A percentile compares a stretch with the other conserved stretches of the same genome.
These are phyloP conservation scores for Ashinkailepas kermadecensis DNA, from an alignment of 2,888 invertebrate genomes.

Conservation along the genomic window DNA sequence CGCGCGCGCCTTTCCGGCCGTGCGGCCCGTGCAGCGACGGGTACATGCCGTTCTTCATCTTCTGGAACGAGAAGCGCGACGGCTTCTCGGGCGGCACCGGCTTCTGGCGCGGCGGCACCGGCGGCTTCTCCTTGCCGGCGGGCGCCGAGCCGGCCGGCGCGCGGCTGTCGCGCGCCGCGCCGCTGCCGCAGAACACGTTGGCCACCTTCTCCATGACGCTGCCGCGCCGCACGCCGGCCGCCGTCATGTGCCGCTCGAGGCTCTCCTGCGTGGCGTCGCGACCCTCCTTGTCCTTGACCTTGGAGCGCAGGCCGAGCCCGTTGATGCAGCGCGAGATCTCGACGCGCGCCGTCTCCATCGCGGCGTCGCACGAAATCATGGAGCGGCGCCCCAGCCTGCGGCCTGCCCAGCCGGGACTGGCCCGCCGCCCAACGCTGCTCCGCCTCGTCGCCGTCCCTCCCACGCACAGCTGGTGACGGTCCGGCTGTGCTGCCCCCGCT, in stretches of 20 bases:
- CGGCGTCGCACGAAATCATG: constrained; percentile 54
- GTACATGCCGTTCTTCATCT: constrained; percentile 31
- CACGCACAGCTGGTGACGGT: too few species aligned
- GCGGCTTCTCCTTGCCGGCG: neutral
- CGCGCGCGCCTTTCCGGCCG: constrained; percentile 48
- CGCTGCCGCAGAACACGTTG: constrained; percentile 72
- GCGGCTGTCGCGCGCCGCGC: constrained; percentile 39
- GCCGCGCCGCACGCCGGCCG: constrained; percentile 43
- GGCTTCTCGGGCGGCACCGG: constrained; percentile 34
- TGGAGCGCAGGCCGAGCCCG: constrained; percentile 47
- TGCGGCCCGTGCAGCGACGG: constrained; percentile 19
- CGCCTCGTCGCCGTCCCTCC: neutral
- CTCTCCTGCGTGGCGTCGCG: constrained; percentile 37
- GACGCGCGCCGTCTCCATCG: constrained; percentile 83
- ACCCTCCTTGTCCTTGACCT: constrained; percentile 60
- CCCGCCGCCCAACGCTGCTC: constrained; percentile 12
- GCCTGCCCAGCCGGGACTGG: constrained; percentile 1
- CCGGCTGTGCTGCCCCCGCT: too few species aligned
- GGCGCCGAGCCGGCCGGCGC: constrained; percentile 16
- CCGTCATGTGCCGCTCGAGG: constrained; percentile 42
- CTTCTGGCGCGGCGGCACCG: constrained; percentile 27
- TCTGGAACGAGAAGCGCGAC: constrained; percentile 33
- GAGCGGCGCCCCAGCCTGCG: constrained; percentile 20
- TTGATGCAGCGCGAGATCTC: constrained; percentile 80
- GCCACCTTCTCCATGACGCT: constrained; percentile 82